Evolutionary conservation across 92 coral and sea anemone species (phyloP), one percentile per base, ranked within the genome.

Genomic region (Zoanthus sociatus): DNA sequence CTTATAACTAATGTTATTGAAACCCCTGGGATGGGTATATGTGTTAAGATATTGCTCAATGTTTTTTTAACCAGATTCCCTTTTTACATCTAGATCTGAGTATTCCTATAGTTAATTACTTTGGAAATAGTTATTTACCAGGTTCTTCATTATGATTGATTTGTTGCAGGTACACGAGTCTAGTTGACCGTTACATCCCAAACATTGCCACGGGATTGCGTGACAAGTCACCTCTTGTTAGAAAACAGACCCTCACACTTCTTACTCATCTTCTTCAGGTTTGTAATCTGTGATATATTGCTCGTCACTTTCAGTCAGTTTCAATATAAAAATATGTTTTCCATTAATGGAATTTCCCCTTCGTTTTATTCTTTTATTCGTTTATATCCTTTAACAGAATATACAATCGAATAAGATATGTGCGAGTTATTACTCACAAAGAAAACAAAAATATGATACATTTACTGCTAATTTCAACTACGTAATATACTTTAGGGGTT

Each of bases 181-280:
- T 97, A 10, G 99, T 97, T 15, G 99, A 97, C 87, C 89, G 98
- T 17, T 97, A 93, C 73, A 92, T 97, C 63, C 99, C 99, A 68
- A 97, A 97, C 86, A 97, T 97, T 54, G 99, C 99, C n/a, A 89
- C 96, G 7, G 94, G 99, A 84, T 73, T 97, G 68, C 85, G 93
- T 63, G 99, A 97, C 90, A 87, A 82, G 72, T 92, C 98, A 69
- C 92, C 98, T 60, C 93, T 97, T 20, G 97, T 97, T 21, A 91
- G 99, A 44, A 92, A 93, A 86, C 99, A 97, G 82, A 97, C 99
- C 5, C 90, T 97, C 55, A 97, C 98, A 13, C 87, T 97, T 37
- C 93, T 97, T 3, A 97, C 99, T 9, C 99, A 97, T 74, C 89
- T 97, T 8, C 91, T 97, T 10, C 99, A 97, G 99, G 99, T 97